Evolutionary conservation across 2,113 vertebrate species (phyloP).

Genomic region (Scartelaos histophorus): DNA sequence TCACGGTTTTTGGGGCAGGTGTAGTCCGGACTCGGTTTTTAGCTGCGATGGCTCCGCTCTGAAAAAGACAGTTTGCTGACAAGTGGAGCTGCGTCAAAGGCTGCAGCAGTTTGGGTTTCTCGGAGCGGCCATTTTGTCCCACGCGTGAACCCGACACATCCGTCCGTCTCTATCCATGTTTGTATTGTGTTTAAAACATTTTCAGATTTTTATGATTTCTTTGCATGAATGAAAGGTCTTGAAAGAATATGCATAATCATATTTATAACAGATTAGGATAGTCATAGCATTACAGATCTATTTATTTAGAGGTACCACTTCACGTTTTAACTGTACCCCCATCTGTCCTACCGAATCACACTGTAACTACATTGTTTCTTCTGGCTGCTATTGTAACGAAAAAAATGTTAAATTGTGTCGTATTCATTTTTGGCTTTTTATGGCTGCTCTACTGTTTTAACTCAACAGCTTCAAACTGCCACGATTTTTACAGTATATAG

Average conservation of each 20-base stretch:
- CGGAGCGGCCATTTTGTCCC: constrained; percentile 18
- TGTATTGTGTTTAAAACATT: constrained; percentile 61
- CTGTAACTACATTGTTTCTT: constrained; percentile 66
- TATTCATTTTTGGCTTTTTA: constrained; percentile 62
- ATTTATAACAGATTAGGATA: constrained; percentile 60
- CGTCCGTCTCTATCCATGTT: constrained; percentile 57
- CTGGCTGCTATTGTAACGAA: constrained; percentile 71
- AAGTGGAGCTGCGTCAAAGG: constrained; percentile 20
- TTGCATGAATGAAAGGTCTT: constrained; percentile 55
- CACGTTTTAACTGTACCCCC: constrained; percentile 40
- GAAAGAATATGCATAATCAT: constrained; percentile 34
- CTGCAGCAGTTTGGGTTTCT: constrained; percentile 19
- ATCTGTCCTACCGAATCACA: constrained; percentile 60
- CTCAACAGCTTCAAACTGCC: constrained; percentile 73
- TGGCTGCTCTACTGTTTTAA: constrained; percentile 68
- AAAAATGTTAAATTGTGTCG: constrained; percentile 62
- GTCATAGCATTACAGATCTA: constrained; percentile 58
- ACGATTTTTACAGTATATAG: constrained; percentile 66
- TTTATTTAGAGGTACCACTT: constrained; percentile 73
- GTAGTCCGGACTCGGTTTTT: constrained; percentile 18
- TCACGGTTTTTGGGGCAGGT: constrained; percentile 4
- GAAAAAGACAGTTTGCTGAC: constrained; percentile 33
- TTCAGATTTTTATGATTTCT: constrained; percentile 43
- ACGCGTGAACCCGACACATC: constrained; percentile 55
- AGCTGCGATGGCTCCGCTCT: constrained; percentile 11